Evolutionary conservation across 2,888 invertebrate genomes (phyloP).

Genomic region (Protonemura montana): DNA sequence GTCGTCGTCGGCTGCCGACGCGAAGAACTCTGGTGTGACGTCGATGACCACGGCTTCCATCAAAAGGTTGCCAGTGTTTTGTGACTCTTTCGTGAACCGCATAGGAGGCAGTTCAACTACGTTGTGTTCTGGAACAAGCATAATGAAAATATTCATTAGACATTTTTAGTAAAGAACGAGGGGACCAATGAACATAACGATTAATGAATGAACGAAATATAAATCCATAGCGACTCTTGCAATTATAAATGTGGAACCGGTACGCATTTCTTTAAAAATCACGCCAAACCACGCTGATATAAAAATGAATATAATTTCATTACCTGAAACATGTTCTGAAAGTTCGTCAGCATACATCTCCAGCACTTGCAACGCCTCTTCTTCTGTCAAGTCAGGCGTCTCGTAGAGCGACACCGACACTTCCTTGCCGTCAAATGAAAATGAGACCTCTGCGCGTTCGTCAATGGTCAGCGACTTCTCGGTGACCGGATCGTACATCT

Average conservation of each 20-base stretch:
- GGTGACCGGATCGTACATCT: conserved; percentile 83
- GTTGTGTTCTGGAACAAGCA: conserved; percentile 72
- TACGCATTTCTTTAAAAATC: too few species aligned
- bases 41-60: conserved; percentile 94
- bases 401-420: conserved; percentile 90
- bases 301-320: too few species aligned
- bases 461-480: conserved; percentile 74
- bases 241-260: too few species aligned
- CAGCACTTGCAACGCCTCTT: conserved; percentile 89
- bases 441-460: conserved; percentile 81
- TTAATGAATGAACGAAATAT: too few species aligned
- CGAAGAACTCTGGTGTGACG: conserved; percentile 84
- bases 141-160: too few species aligned
- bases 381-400: conserved; percentile 90
- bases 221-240: too few species aligned
- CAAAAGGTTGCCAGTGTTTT: conserved; percentile 83
- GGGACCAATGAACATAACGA: too few species aligned
- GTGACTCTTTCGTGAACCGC: conserved; percentile 88
- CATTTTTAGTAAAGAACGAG: too few species aligned
- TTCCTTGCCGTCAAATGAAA: conserved; percentile 91
- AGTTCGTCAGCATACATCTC: conserved; percentile 95
- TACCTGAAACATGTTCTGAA: conserved; percentile 82
- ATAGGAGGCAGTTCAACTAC: conserved; percentile 86
- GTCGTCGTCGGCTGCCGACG: conserved; percentile 79
- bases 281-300: too few species aligned